Percentiles rank a stretch among this genome's conserved stretches.
Conservation (phyloP, 2,888 invertebrate species). For the Xestia sexstrigata region DNA sequence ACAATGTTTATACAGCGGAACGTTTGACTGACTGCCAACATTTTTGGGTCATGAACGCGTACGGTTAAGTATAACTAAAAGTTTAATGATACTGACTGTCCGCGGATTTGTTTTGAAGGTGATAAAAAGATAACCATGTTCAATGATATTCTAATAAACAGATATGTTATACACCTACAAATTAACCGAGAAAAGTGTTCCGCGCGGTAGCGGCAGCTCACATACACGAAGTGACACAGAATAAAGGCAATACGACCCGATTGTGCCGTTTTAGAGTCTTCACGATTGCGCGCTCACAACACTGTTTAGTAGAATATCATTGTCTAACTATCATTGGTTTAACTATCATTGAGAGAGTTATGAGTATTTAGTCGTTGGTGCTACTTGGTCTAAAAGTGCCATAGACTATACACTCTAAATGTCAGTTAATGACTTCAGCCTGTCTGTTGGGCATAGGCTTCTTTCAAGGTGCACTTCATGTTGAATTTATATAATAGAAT, state of each 20-base stretch:
- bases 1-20: slow-evolving; percentile 75
- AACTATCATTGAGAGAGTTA: not conserved
- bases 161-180: too few relatives aligned
- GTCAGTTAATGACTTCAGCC: not conserved
- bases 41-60: slow-evolving; percentile 84
- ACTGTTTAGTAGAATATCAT: too few relatives aligned
- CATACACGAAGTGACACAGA: too few relatives aligned
- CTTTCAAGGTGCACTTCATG: not conserved
- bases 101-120: slow-evolving; percentile 52
- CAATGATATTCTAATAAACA: too few relatives aligned
- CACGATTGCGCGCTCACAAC: too few relatives aligned
- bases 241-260: too few relatives aligned
- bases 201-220: too few relatives aligned
- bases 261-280: too few relatives aligned
- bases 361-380: not conserved
- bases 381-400: not conserved
- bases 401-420: too few relatives aligned
- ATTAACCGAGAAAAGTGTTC: too few relatives aligned
- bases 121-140: slow-evolving; percentile 32
- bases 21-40: slow-evolving; percentile 83
- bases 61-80: slow-evolving; percentile 81
- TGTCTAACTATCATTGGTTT: too few relatives aligned
- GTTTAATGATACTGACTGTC: slow-evolving; percentile 73
- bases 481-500: too few relatives aligned
- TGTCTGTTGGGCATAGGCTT: not conserved